Conservation (phyloP, 1,140 invertebrate species). For the Leptinotarsa texana region DNA sequence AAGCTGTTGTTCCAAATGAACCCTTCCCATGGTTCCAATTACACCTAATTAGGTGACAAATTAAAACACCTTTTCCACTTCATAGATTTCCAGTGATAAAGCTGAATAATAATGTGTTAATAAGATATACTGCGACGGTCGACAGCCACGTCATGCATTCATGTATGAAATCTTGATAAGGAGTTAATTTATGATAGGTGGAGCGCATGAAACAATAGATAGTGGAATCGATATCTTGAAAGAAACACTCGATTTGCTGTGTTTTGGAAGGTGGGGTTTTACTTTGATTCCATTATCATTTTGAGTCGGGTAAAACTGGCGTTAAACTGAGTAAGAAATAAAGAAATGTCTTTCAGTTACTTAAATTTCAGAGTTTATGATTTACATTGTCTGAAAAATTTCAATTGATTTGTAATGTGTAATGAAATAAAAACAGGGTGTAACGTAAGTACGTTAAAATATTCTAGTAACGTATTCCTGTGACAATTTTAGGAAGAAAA, state of each 20-base stretch:
- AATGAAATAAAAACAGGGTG: too few relatives aligned
- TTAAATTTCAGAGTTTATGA: too few relatives aligned
- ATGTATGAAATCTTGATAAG: slow-evolving; percentile 12
- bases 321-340: too few relatives aligned
- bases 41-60: slow-evolving; percentile 14
- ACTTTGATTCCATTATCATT: too few relatives aligned
- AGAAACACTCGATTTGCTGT: neutral
- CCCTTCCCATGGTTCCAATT: neutral
- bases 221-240: slow-evolving; percentile 5
- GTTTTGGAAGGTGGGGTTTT: too few relatives aligned
- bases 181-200: neutral
- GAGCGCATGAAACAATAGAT: slow-evolving; percentile 10
- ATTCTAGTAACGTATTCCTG: too few relatives aligned
- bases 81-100: slow-evolving; percentile 6
- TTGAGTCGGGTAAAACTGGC: too few relatives aligned
- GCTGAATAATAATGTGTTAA: slow-evolving; percentile 21
- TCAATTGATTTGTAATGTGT: too few relatives aligned
- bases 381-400: too few relatives aligned
- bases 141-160: slow-evolving; percentile 13
- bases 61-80: slow-evolving; percentile 10
- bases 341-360: too few relatives aligned
- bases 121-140: slow-evolving; percentile 16
- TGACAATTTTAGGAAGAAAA: too few relatives aligned
- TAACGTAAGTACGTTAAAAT: too few relatives aligned
- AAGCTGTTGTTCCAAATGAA: neutral